Evolutionary conservation across 2,888 invertebrate genomes (phyloP).

Genomic region (Drosophila rellima): DNA sequence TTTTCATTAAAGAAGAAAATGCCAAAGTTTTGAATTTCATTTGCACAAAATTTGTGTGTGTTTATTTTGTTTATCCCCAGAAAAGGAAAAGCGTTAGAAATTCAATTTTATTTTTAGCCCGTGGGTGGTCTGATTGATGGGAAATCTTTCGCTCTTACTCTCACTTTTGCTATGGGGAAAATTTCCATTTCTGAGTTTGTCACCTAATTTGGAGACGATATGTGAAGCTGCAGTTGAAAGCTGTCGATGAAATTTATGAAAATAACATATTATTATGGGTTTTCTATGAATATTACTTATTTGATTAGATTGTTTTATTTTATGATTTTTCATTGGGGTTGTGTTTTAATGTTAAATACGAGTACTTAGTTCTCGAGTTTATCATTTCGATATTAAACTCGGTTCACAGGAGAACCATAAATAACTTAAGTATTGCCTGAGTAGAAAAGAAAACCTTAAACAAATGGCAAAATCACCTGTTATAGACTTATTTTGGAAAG

Average conservation of each 20-base stretch:
- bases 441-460: neutral
- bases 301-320: neutral
- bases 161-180: constrained; percentile 9
- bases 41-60: constrained; percentile 56
- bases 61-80: constrained; percentile 18
- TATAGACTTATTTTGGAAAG: neutral
- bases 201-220: constrained; percentile 49
- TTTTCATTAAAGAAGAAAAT: constrained; percentile 72
- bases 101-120: constrained; percentile 57
- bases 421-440: too few species aligned
- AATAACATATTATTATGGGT: neutral
- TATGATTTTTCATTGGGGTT: neutral
- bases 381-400: too few species aligned
- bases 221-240: constrained; percentile 20
- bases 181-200: constrained; percentile 46
- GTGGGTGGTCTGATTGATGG: constrained; percentile 70
- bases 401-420: too few species aligned
- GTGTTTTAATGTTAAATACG: neutral
- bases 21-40: constrained; percentile 76
- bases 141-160: constrained; percentile 1
- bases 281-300: neutral
- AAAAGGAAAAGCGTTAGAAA: constrained; percentile 46
- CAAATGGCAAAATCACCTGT: neutral
- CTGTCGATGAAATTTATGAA: neutral
- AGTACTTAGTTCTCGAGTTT: too few species aligned